Conservation (phyloP, 2,113 vertebrate species). For the Tachysurus fulvidraco region DNA sequence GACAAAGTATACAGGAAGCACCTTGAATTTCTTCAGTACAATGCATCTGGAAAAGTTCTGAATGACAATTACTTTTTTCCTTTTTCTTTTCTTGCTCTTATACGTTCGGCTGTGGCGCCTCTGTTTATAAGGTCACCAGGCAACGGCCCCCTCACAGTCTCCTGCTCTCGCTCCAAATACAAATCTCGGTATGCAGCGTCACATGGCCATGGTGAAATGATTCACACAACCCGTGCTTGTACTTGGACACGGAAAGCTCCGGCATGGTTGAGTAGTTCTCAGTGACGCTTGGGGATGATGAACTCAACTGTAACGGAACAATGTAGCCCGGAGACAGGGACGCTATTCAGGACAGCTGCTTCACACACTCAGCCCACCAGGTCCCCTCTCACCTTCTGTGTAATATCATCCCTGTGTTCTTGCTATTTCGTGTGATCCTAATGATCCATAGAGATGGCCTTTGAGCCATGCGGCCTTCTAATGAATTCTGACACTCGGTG, state of each 20-base stretch:
- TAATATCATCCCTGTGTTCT: constrained; percentile 11
- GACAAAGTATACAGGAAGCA: constrained; percentile 6
- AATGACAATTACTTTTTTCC: not conserved
- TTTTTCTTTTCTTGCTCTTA: not conserved
- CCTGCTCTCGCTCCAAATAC: constrained; percentile 32
- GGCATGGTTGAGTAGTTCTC: not conserved
- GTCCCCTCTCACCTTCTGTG: constrained; percentile 3
- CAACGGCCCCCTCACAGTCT: constrained; percentile 3
- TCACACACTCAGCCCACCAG: constrained; percentile 2
- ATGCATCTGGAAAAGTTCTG: not conserved
- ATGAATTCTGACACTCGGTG: constrained; percentile 37
- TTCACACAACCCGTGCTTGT: constrained; percentile 33
- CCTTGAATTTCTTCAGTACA: not conserved
- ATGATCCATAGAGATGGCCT: not conserved
- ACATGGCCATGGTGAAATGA: constrained; percentile 9
- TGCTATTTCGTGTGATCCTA: constrained; percentile 7
- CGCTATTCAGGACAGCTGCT: constrained; percentile 9
- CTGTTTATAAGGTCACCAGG: constrained; percentile 8
- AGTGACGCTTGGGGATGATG: not conserved
- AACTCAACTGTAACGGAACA: constrained; percentile 11
- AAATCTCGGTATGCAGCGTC: constrained; percentile 8
- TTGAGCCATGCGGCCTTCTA: not conserved
- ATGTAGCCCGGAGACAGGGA: constrained; percentile 5
- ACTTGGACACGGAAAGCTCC: constrained; percentile 5
- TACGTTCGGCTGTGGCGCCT: not conserved